These are phyloP conservation scores for Aspidoscelis tigris DNA, from an alignment of 2,113 vertebrate genomes.

Conservation along the genomic window DNA sequence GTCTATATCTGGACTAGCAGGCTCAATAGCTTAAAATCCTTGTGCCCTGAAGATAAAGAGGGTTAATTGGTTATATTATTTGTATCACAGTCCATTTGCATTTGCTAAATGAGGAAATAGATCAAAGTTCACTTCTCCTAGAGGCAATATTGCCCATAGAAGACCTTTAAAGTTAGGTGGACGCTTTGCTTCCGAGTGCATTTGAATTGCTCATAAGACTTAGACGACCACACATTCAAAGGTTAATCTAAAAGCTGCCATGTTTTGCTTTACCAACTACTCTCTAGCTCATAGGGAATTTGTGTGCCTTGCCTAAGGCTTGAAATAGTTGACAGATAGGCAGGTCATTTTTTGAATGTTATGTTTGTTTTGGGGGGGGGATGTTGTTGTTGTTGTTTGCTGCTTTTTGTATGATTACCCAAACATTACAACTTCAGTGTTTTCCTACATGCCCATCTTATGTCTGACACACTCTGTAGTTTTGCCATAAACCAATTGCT, in stretches of 20 bases:
- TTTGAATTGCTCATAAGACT: neutral
- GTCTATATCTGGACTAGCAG: neutral
- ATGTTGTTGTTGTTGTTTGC: too few species aligned
- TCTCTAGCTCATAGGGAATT: neutral
- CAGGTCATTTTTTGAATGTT: too few species aligned
- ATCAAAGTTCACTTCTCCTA: neutral
- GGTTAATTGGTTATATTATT: constrained; percentile 10
- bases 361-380: rapidly evolving
- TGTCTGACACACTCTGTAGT: neutral
- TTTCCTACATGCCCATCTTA: neutral
- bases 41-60: constrained; percentile 15
- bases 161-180: neutral
- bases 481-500: neutral
- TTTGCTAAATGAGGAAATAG: neutral
- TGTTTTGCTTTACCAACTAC: neutral
- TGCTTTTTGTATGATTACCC: neutral
- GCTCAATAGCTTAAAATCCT: neutral
- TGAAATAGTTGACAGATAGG: neutral
- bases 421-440: neutral
- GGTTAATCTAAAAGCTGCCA: neutral
- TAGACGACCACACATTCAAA: too few species aligned
- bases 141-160: neutral
- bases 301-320: neutral
- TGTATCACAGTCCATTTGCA: constrained; percentile 5
- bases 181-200: neutral